Conservation (phyloP, 2,888 invertebrate species). For the Chrysomela aeneicollis region DNA sequence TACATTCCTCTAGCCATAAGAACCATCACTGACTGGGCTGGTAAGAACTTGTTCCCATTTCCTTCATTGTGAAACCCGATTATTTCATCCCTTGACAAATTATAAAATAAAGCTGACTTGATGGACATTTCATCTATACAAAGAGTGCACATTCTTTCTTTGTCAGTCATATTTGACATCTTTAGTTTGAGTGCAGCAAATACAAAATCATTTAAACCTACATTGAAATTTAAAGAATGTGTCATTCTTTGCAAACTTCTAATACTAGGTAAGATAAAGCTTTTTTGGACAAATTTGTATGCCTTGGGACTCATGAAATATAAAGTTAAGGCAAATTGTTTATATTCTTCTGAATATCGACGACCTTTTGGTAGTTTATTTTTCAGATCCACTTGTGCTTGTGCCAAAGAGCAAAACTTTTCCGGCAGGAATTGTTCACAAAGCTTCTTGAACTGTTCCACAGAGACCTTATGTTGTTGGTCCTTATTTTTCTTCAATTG, state of each 20-base stretch:
- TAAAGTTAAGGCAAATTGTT: not conserved
- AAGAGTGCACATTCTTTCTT: conserved; percentile 14
- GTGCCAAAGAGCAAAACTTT: conserved; percentile 12
- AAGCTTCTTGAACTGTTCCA: conserved; percentile 11
- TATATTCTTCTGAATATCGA: not conserved
- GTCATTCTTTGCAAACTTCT: conserved; percentile 23
- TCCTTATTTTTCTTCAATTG: not conserved
- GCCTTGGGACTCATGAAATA: not conserved
- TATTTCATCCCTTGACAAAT: conserved; percentile 11
- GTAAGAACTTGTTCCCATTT: conserved; percentile 12
- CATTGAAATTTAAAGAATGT: conserved; percentile 4
- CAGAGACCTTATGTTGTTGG: not conserved
- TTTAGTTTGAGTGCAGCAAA: no score
- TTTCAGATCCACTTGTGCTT: conserved; percentile 13
- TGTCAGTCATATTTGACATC: no score
- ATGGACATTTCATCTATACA: conserved; percentile 22
- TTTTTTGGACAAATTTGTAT: conserved; percentile 19
- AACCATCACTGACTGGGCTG: conserved; percentile 15
- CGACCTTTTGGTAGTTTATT: not conserved
- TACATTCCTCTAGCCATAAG: conserved; percentile 20
- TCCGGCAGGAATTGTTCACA: conserved; percentile 17
- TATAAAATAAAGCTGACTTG: conserved; percentile 20
- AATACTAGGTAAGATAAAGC: conserved; percentile 12
- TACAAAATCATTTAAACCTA: no score
- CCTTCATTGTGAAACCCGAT: conserved; percentile 16